A percentile compares a stretch with the other conserved stretches of the same genome.
These are phyloP conservation scores for Tetrax tetrax DNA, from an alignment of 2,113 vertebrate genomes.

Conservation along the genomic window DNA sequence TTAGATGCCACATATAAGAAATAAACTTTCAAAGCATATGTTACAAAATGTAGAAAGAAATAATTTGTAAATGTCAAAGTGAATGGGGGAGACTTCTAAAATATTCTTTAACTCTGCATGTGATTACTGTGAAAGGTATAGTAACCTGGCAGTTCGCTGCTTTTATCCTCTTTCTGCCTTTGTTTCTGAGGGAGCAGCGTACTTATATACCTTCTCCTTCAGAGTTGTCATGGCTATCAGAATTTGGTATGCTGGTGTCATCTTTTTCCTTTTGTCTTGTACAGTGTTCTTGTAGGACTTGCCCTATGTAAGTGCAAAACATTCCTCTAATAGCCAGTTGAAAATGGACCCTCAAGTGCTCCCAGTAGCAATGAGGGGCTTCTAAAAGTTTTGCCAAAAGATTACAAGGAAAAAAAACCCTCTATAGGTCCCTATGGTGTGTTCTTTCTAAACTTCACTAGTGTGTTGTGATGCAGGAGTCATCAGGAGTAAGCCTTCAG, in stretches of 20 bases:
- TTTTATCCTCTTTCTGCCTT: background rate
- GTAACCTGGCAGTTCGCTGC: background rate
- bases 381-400: background rate
- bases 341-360: background rate
- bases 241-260: background rate
- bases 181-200: background rate
- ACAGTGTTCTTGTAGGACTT: background rate
- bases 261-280: background rate
- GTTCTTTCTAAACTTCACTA: background rate
- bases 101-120: background rate
- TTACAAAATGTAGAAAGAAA: background rate
- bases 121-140: background rate
- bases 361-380: background rate
- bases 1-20: background rate
- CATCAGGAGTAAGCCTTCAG: background rate
- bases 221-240: background rate
- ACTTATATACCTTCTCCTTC: background rate
- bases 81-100: background rate
- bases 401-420: background rate
- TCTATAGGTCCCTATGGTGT: background rate
- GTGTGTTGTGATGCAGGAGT: background rate
- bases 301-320: background rate
- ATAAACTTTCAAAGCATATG: background rate
- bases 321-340: background rate
- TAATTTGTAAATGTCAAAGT: background rate